Conservation (phyloP, 2,797 vertebrate species). For the Dermochelys coriacea region DNA sequence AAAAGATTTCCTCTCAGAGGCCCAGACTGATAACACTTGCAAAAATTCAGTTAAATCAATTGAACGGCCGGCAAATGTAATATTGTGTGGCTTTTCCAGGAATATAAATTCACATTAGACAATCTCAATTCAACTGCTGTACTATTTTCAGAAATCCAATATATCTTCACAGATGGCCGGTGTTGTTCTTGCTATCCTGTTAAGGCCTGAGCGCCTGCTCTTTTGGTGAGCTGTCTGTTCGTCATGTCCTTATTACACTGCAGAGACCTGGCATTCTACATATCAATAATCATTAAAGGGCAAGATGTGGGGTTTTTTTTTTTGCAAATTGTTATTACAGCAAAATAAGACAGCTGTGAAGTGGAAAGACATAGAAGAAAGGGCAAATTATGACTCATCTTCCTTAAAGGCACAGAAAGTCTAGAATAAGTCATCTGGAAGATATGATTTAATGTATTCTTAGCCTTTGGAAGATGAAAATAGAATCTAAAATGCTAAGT, state of each 20-base stretch:
- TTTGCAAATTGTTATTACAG: accelerated
- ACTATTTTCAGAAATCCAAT: not conserved
- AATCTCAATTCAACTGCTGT: not conserved
- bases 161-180: not conserved
- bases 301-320: not conserved
- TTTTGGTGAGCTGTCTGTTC: accelerated
- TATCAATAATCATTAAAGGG: not conserved
- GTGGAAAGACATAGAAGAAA: not conserved
- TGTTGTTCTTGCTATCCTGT: not conserved
- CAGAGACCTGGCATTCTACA: not conserved
- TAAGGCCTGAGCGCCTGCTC: accelerated
- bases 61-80: accelerated
- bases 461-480: not conserved
- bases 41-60: not conserved
- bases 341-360: accelerated
- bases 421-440: not conserved
- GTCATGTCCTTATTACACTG: not conserved
- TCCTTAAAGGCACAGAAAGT: not conserved
- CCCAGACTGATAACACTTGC: accelerated
- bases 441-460: not conserved
- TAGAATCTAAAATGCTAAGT: not conserved
- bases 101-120: not conserved
- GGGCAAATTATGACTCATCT: not conserved
- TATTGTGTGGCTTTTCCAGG: accelerated
- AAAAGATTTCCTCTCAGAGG: not conserved